Evolutionary conservation across 1,140 invertebrate genomes (phyloP).

Genomic region (Zophobas morio): DNA sequence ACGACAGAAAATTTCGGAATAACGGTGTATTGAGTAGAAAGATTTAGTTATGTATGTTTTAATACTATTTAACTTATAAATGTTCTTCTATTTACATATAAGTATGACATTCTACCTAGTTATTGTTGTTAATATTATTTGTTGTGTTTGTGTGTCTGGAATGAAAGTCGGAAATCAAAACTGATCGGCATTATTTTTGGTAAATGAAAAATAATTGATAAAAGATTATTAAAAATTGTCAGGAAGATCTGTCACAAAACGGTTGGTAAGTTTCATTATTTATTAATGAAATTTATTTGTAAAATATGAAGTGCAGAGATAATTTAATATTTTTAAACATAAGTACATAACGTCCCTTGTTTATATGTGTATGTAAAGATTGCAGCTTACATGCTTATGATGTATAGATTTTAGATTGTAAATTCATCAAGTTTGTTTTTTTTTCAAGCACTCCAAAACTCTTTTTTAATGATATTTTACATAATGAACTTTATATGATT

Average conservation of each 20-base stretch:
- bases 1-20: constrained; percentile 45
- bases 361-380: constrained; percentile 53
- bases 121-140: constrained; percentile 57
- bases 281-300: constrained; percentile 45
- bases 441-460: constrained; percentile 32
- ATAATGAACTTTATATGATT: constrained; percentile 44
- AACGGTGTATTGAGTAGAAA: constrained; percentile 51
- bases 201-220: constrained; percentile 52
- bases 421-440: constrained; percentile 41
- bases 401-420: constrained; percentile 53
- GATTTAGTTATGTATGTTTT: constrained; percentile 48
- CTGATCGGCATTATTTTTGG: constrained; percentile 53
- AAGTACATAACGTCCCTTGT: constrained; percentile 53
- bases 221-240: constrained; percentile 38
- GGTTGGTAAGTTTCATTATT: constrained; percentile 11
- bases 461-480: constrained; percentile 51
- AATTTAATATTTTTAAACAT: constrained; percentile 52
- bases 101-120: constrained; percentile 11
- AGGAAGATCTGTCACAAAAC: constrained; percentile 25
- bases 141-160: constrained; percentile 57
- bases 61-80: constrained; percentile 26
- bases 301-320: constrained; percentile 51
- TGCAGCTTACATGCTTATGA: constrained; percentile 54
- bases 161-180: constrained; percentile 53
- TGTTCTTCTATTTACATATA: constrained; percentile 14